Base-by-base conservation (phyloP, 2,888 invertebrate genomes). In the Sphaeridia pumilis region DNA sequence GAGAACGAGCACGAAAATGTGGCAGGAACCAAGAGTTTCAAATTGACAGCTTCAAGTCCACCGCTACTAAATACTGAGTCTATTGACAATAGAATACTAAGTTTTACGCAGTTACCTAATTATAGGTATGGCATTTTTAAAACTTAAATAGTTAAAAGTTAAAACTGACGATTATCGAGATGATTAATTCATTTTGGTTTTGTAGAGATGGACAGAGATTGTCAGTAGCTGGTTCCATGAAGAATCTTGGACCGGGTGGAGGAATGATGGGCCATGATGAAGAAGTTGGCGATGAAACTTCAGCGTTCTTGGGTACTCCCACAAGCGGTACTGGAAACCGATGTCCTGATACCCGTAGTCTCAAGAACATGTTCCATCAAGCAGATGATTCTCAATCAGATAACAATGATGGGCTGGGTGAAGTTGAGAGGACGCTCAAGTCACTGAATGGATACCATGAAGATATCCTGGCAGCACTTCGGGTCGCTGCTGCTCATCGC, bases 391-490 rank as follows among this genome's bases (percentile, higher is more conserved):
- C 61, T 56, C 58, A 67, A 52, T 64, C 65, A 52, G 68, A 67
- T 60, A 67, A 67, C 62, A 66, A 65, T 56, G 68, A 69, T 50
- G 67, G 67, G 49, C 65, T 70, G 52, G 67, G 68, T 44, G 70
- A 71, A 56, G 70, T 71, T 51, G 87, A 89, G 68, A 78, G 87
- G 65, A 88, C 86, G 46, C 76, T 88, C n/a, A 85, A 86, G 75
- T 85, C 84, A 56, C 76, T 90, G 41, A 88, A 89, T 69, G 90
- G 89, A 38, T 92, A 92, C 73, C 90, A 90, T 71, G 90, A 89
- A 68, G 87, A 88, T 69, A 85, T 92, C 66, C 77, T 92, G 64
- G 87, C 87, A 70, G 89, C 88, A n/a, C 72, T 92, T 66, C 80
- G 87, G 64, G 84, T 81, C 63, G 89, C 89, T 12, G 87, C 87